Evolutionary conservation across 2,888 invertebrate genomes (phyloP).

Genomic region (Ptilodon capucinus): DNA sequence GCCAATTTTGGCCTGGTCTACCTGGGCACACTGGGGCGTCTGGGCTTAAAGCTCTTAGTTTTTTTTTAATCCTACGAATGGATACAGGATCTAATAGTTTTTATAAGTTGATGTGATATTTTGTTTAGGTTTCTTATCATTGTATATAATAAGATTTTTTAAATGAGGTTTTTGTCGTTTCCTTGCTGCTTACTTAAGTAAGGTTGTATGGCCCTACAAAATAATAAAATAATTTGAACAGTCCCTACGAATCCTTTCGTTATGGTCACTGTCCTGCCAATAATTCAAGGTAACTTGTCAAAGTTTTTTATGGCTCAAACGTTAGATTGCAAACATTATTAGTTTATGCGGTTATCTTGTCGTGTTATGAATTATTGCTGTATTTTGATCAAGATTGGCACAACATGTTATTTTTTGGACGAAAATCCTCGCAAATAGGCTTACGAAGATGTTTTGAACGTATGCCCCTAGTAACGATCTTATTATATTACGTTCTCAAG

Average conservation of each 20-base stretch:
- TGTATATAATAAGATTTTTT: too few relatives aligned
- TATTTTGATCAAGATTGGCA: constrained; percentile 52
- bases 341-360: constrained; percentile 51
- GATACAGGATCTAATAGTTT: too few relatives aligned
- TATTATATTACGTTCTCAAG: neutral
- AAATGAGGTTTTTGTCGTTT: too few relatives aligned
- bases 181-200: neutral
- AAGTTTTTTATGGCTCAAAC: constrained; percentile 67
- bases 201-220: neutral
- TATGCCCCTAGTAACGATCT: neutral
- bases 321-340: constrained; percentile 55
- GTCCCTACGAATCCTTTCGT: neutral
- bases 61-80: too few relatives aligned
- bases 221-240: neutral
- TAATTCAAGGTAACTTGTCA: constrained; percentile 68
- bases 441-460: neutral
- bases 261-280: constrained; percentile 42
- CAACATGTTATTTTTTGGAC: constrained; percentile 34
- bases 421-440: constrained; percentile 25
- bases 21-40: too few relatives aligned
- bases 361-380: constrained; percentile 55
- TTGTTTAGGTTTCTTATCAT: too few relatives aligned
- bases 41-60: too few relatives aligned
- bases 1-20: too few relatives aligned
- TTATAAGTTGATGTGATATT: too few relatives aligned